Evolutionary conservation across 2,797 vertebrate genomes (phyloP).

Genomic region (Thaleichthys pacificus): DNA sequence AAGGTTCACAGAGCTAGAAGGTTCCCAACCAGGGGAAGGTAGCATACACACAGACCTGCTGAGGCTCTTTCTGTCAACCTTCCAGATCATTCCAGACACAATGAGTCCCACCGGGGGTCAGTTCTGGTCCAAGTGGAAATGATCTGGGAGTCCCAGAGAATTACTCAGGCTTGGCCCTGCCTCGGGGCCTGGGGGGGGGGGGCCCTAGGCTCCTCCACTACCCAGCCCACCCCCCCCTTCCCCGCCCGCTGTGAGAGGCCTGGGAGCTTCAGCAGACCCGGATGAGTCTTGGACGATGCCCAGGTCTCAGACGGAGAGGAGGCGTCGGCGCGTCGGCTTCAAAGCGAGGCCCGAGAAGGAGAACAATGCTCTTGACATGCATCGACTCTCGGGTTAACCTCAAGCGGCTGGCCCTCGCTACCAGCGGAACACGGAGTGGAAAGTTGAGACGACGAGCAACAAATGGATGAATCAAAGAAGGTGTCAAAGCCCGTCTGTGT

Average conservation of each 20-base stretch:
- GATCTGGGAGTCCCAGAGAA: conserved; percentile 61
- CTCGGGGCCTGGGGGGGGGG: conserved; percentile 40
- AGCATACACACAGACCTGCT: conserved; percentile 40
- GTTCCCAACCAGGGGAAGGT: conserved; percentile 43
- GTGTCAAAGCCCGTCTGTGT: conserved; percentile 46
- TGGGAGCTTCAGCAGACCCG: conserved; percentile 34
- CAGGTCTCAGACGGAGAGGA: conserved; percentile 49
- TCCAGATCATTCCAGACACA: conserved; percentile 45
- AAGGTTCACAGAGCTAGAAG: conserved; percentile 18
- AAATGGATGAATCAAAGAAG: conserved; percentile 61
- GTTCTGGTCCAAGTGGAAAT: conserved; percentile 65
- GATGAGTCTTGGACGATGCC: conserved; percentile 48
- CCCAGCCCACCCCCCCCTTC: conserved; percentile 21
- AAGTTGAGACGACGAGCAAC: conserved; percentile 50
- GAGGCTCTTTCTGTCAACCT: conserved; percentile 39
- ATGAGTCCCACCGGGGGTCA: conserved; percentile 47
- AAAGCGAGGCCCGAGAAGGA: conserved; percentile 45
- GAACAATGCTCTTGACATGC: conserved; percentile 60
- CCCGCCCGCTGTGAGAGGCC: conserved; percentile 24
- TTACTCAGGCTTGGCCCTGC: conserved; percentile 65
- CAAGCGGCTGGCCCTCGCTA: conserved; percentile 54
- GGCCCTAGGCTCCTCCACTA: conserved; percentile 35
- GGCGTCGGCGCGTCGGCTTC: conserved; percentile 48
- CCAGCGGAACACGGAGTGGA: conserved; percentile 49
- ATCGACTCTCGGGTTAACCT: conserved; percentile 62